Evolutionary conservation across 2,888 invertebrate species (phyloP), one percentile per base, ranked within the genome.

Genomic region (Tetramorium bicarinatum): DNA sequence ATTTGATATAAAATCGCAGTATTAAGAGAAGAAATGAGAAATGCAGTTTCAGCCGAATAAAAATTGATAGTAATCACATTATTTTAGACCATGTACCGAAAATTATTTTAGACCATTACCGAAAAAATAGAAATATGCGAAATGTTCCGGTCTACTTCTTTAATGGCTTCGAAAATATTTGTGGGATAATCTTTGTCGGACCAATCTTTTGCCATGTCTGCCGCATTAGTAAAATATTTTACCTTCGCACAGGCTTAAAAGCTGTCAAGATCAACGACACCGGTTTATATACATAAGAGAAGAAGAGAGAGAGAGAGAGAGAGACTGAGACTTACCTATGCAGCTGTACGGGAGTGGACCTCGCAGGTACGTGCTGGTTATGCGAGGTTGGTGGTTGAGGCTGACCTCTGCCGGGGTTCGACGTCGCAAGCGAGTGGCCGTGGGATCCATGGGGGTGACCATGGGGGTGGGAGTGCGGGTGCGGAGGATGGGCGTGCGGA

Each of bases 321-420:
- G 29, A 29, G 64, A 74, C 49, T 61, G 38, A 71, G 82, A 91
- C 93, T 93, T 88, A 94, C 94, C 94, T 93, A 91, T 94, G 94
- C 87, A 94, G 91, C 87, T 94, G 94, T 87, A 94, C 92, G 77
- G 94, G 93, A 89, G 94, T 94, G 84, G 94, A 94, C 87, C 94
- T 94, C 81, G 94, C 92, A 79, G 94, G 94, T 91, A 93, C 91
- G 91, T 94, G 94, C 88, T 94, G 94, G 90, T 94, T 94, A 92
- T 94, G 94, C 85, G 93, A 93, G 86, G 93, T 91, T 89, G 93
- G 93, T 87, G 94, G 94, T 86, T 91, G 91, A 84, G 93, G 89
- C 91, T 93, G 94, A 91, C 93, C 93, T 88, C 94, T 93, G 72
- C 92, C 91, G 80, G 93, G 92, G 91, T 92, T 93, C 90, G 93